Percentiles rank a stretch among this genome's conserved stretches.
These are phyloP conservation scores for Bombus balteatus DNA, from an alignment of 1,140 invertebrate species.

Conservation along the genomic window DNA sequence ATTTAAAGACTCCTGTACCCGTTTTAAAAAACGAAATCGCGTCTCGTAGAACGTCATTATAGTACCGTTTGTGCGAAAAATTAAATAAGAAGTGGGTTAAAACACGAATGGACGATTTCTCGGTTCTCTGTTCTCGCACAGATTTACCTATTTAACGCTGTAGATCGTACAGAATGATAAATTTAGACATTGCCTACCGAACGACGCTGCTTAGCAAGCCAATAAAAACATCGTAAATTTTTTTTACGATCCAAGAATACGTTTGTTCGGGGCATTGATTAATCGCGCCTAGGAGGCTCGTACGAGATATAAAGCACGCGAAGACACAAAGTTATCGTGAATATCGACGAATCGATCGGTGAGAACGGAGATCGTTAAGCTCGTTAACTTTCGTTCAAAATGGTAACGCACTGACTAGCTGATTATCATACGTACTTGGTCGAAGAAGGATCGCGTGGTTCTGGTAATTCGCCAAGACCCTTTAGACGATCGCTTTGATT, in stretches of 20 bases:
- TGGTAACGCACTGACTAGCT: conserved; percentile 6
- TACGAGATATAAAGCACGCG: background rate
- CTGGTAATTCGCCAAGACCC: background rate
- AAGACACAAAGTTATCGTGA: conserved; percentile 1
- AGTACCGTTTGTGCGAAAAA: background rate
- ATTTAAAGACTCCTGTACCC: background rate
- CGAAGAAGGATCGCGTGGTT: background rate
- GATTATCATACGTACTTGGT: conserved; percentile 26
- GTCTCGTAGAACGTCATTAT: background rate
- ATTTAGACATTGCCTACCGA: background rate
- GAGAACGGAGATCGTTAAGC: conserved; percentile 47
- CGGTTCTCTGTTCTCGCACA: background rate
- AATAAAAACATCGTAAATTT: conserved; percentile 21
- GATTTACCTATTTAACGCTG: background rate
- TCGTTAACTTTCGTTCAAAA: conserved; percentile 61
- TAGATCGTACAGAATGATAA: background rate
- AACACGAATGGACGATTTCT: background rate
- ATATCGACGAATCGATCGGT: conserved; percentile 37
- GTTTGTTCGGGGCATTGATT: conserved; percentile 11
- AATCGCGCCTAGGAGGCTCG: conserved; percentile 9
- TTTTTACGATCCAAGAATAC: background rate
- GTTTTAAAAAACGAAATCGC: background rate
- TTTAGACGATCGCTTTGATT: background rate
- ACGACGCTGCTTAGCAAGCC: background rate
- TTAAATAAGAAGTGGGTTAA: background rate